Base-by-base conservation (phyloP, 2,113 vertebrate genomes). In the Phyllostomus hastatus region DNA sequence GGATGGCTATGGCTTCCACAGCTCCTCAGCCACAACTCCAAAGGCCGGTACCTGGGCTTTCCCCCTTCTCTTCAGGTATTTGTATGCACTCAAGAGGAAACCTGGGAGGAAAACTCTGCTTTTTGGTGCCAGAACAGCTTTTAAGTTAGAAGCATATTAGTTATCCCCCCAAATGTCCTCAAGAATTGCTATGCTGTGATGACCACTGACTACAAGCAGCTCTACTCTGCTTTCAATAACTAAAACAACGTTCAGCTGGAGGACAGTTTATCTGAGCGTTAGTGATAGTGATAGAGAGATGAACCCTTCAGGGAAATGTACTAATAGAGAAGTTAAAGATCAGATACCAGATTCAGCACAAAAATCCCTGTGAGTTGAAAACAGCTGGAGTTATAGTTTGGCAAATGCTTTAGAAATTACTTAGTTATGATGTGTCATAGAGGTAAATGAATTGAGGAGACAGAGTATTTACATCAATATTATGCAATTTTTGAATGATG, bases 311-410 rank as follows among this genome's bases (percentile, higher is more conserved):
- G 46, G 12, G 59, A 66, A 43, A 52, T n/a, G 10, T 46, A 38
- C 22, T 75, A 46, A 33, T 38, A 28, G 19, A 59, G 50, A 92
- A 90, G 84, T 46, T 67, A 16, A 94, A 92, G 76, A 81, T 64
- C n/a, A 61, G 28, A 79, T 48, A 64, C 4, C 35, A 83, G 61
- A 67, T 64, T 94, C 0, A 3, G 14, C 64, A 28, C 73, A 88
- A 91, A 95, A 72, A 84, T 89, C 41, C 80, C 90, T 88, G 24
- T 84, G 48, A n/a, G 41, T 50, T 89, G 41, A 64, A 73, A 85
- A 64, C 22, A 83, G 15, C 16, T 43, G 22, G 38, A 38, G 16
- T 72, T 64, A 28, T 4, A 67, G 16, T 22, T 72, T 2, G 41
- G 41, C 26, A 75, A 61, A 84, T 22, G 14, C 69, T 81, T 87